Evolutionary conservation across 2,888 invertebrate species (phyloP).

Genomic region (Amblyjoppa fuscipennis): DNA sequence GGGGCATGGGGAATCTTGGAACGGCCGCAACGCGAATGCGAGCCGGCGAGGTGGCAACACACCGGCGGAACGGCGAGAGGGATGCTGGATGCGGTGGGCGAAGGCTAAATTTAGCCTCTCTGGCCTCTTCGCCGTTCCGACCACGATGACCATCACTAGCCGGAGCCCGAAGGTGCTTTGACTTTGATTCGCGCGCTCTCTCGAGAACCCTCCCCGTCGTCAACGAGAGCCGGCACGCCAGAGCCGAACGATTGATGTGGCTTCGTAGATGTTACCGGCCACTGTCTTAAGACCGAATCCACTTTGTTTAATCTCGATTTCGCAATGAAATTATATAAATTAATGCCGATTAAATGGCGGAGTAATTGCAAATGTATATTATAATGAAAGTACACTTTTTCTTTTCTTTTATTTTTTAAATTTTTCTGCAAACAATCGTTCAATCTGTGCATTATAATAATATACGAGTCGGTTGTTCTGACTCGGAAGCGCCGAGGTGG

Average conservation of each 20-base stretch:
- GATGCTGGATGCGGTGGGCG: conserved; percentile 36
- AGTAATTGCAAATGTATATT: too few relatives aligned
- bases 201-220: neutral
- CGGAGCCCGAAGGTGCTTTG: conserved; percentile 62
- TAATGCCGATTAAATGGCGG: too few relatives aligned
- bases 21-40: conserved; percentile 61
- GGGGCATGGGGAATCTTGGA: conserved; percentile 69
- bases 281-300: conserved; percentile 14
- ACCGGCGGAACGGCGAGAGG: conserved; percentile 2
- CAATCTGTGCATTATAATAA: too few relatives aligned
- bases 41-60: conserved; percentile 3
- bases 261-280: conserved; percentile 43
- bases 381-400: too few relatives aligned
- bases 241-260: conserved; percentile 63
- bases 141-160: conserved; percentile 63
- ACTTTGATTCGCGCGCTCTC: conserved; percentile 64
- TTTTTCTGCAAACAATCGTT: too few relatives aligned
- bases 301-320: neutral
- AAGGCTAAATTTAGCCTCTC: conserved; percentile 67
- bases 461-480: too few relatives aligned
- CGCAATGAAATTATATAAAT: too few relatives aligned
- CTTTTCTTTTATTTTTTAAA: too few relatives aligned
- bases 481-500: too few relatives aligned
- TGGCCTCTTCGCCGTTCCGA: conserved; percentile 22
- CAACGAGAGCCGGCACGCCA: conserved; percentile 41